Evolutionary conservation across 2,113 vertebrate genomes (phyloP), one percentile per base, ranked within the genome.

Genomic region (Ivindomyrus marchei): DNA sequence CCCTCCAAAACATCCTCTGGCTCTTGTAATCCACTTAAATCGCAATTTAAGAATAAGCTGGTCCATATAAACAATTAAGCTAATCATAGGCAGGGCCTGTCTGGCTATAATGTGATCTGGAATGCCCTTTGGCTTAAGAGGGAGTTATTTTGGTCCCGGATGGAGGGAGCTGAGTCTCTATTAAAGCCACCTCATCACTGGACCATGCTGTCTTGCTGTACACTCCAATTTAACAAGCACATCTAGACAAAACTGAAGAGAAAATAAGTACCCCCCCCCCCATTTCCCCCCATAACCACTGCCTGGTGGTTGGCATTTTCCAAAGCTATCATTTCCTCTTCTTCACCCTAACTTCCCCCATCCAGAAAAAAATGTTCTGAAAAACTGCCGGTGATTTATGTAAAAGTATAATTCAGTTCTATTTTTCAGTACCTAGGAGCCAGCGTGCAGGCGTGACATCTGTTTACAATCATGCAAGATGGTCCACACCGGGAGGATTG

Each of bases 321-420:
- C 92, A 93, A 93, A 77, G 88, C 58, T 90, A 91, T 94, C 36
- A 92, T 92, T 92, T 93, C 88, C 91, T 89, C 90, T 88, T 90
- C 89, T 89, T 66, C 46, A 42, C 46, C 84, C 74, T 31, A 13
- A 36, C 42, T 17, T 45, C 62, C 84, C 89, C 58, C 62, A 50
- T 36, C 13, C 77, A 92, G 89, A 74, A 91, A 89, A 90, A 83
- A 70, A 19, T 87, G 62, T 91, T 94, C 94, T 94, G 91, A 94
- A 93, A 89, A n/a, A 45, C 87, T 91, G 91, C 91, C 92, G 92
- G 87, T 87, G 89, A 94, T 93, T 94, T 88, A 87, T 92, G 90
- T 91, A 93, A 91, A 93, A 93, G 93, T 93, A 91, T 93, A 89
- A 93, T 91, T 90, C 91, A 91, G 94, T 93, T 93, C 89, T 91